Evolutionary conservation across 2,888 invertebrate species (phyloP).

Genomic region (Aspidiotus destructor): DNA sequence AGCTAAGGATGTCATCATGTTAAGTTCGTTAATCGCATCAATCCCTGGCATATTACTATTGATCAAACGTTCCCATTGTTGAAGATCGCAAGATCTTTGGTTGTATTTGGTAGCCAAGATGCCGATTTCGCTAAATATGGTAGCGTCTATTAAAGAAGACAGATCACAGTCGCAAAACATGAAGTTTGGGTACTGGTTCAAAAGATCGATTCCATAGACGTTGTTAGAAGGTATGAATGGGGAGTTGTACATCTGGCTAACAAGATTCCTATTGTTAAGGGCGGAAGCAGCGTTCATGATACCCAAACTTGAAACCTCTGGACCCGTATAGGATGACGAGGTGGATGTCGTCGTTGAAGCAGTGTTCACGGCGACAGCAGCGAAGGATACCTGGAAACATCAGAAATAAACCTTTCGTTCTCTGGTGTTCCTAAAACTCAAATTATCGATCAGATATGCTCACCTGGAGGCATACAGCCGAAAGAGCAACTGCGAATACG

Average conservation of each 20-base stretch:
- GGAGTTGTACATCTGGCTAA: not conserved
- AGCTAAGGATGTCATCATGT: not conserved
- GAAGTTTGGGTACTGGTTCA: not conserved
- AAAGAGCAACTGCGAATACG: no score
- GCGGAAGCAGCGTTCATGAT: no score
- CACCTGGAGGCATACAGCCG: no score
- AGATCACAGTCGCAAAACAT: not conserved
- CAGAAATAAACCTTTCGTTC: no score
- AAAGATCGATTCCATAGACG: not conserved
- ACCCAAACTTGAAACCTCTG: no score
- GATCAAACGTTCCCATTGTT: slow-evolving; percentile 2
- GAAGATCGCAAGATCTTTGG: not conserved
- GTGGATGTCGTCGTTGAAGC: no score
- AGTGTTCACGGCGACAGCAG: no score
- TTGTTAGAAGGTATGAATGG: not conserved
- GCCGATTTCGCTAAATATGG: not conserved
- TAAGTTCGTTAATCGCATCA: not conserved
- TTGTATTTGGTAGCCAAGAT: not conserved
- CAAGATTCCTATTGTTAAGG: no score
- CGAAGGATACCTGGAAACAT: no score
- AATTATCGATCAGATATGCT: no score
- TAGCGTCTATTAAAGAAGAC: not conserved
- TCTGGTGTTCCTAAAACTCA: no score
- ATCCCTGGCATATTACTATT: not conserved
- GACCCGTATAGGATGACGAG: no score